phyloP scores from a whole-genome alignment of 2,113 vertebrate species.

The Corythornis cristatus region DNA sequence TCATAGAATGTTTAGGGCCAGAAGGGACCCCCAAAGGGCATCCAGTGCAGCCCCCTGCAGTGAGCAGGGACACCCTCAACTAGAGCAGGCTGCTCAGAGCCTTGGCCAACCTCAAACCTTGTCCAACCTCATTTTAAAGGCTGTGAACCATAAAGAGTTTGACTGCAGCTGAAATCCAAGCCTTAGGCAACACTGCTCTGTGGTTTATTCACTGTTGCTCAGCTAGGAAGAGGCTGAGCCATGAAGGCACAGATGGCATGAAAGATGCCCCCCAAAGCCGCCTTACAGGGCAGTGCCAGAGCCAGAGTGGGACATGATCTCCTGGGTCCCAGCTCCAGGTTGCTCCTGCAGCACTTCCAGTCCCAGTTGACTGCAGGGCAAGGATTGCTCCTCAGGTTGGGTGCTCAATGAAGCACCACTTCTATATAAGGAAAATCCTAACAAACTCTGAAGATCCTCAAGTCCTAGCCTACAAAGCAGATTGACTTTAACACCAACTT shows the following conservation, averaged over 20 bases:
- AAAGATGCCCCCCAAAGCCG: background rate
- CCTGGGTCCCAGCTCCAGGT: background rate
- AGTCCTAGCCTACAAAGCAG: background rate
- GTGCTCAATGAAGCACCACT: accelerated
- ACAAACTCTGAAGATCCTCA: background rate
- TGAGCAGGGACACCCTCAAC: too few species aligned
- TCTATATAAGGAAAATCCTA: background rate
- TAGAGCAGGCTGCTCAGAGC: too few species aligned
- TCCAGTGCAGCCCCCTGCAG: too few species aligned
- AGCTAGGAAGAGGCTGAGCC: background rate
- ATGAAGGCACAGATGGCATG: accelerated
- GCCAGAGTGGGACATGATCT: accelerated
- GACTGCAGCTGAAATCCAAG: background rate
- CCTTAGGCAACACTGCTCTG: background rate
- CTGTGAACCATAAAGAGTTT: background rate
- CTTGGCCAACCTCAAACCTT: too few species aligned
- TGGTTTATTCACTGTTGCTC: background rate
- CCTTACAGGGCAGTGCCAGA: background rate
- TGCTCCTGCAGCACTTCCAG: background rate
- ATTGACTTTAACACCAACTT: background rate
- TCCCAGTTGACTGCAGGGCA: background rate
- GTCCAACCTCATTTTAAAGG: background rate
- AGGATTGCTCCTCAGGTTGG: background rate
- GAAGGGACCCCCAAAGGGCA: too few species aligned
- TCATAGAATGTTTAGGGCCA: too few species aligned